A percentile compares a stretch with the other conserved stretches of the same genome.
Evolutionary conservation across 2,797 vertebrate genomes (phyloP).

Genomic region (Alosa sapidissima): DNA sequence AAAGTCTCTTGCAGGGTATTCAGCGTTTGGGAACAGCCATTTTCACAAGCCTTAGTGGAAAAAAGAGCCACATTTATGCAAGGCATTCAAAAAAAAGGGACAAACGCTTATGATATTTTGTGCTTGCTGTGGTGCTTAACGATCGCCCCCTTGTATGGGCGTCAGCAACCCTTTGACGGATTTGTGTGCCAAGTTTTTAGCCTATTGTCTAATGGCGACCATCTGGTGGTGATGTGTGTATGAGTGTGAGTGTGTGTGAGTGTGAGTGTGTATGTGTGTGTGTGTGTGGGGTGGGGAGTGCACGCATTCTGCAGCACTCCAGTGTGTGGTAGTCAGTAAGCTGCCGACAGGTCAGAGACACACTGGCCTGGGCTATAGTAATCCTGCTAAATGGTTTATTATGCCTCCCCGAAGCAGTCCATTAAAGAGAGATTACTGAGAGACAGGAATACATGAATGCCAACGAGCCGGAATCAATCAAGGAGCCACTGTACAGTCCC

Average conservation of each 20-base stretch:
- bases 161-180: background rate
- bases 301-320: background rate
- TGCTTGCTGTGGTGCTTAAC: background rate
- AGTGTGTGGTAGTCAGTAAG: slow-evolving; percentile 12
- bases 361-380: slow-evolving; percentile 59
- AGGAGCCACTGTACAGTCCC: slow-evolving; percentile 70
- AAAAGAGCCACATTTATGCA: background rate
- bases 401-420: slow-evolving; percentile 78
- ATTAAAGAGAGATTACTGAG: slow-evolving; percentile 83
- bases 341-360: slow-evolving; percentile 25
- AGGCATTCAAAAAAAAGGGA: background rate
- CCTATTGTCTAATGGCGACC: background rate
- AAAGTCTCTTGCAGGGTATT: background rate
- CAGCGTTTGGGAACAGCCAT: background rate
- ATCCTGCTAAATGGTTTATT: slow-evolving; percentile 81
- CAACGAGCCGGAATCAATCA: slow-evolving; percentile 71
- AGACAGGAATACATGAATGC: slow-evolving; percentile 81
- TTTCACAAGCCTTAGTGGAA: background rate
- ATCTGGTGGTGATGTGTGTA: background rate
- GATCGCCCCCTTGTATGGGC: background rate
- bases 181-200: background rate
- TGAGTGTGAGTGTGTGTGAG: background rate
- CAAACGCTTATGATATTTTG: background rate
- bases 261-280: background rate
- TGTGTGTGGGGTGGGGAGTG: background rate